Base-by-base conservation (phyloP, 2,888 invertebrate species). In the Yponomeuta evonymella region DNA sequence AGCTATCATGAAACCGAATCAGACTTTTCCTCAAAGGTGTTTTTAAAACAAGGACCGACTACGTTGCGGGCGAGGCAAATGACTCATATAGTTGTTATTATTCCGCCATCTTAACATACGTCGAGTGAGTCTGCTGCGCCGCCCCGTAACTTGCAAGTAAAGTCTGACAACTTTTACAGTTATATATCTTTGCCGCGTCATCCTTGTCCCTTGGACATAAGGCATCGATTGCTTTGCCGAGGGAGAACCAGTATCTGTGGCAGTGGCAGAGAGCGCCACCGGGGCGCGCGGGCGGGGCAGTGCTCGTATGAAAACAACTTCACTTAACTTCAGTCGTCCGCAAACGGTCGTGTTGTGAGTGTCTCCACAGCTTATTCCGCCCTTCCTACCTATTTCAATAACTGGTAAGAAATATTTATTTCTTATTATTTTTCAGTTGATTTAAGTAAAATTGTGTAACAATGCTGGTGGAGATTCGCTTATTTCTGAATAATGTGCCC, bases 371-470 rank as follows among this genome's bases (percentile, higher is more conserved):
- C 48, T 62, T 69, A 62, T 33, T 69, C 62, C 62, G 10, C 23
- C 10, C 68, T 68, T 51, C 68, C 23, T 30, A 11, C 30, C 6
- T 36, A n/a, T 68, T 30, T n/a, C 30, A 23, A 10, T 68, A 68
- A 48, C 51, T 30, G 68, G 68, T 68, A 68, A 68, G 68, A 68
- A 29, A 12, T 10, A 23, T 11, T 29, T 11, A 30, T 23, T 10
- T 11, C 29, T 23, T 15, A 9, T 68, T 33, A 23, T 62, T 58
- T 83, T 84, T 84, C 75, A 74, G 73, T 72, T 74, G 71, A 72
- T 74, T 70, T 51, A 68, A 69, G 65, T 43, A 11, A 48, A 70
- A 71, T 71, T 72, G 73, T 70, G 12, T 64, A 5, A 43, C 43
- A 43, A 43, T 58, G 51, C 30, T 23, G 30, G 65, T 30, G 65